Evolutionary conservation across 2,888 invertebrate genomes (phyloP).

Genomic region (Philopedon plagiatum): DNA sequence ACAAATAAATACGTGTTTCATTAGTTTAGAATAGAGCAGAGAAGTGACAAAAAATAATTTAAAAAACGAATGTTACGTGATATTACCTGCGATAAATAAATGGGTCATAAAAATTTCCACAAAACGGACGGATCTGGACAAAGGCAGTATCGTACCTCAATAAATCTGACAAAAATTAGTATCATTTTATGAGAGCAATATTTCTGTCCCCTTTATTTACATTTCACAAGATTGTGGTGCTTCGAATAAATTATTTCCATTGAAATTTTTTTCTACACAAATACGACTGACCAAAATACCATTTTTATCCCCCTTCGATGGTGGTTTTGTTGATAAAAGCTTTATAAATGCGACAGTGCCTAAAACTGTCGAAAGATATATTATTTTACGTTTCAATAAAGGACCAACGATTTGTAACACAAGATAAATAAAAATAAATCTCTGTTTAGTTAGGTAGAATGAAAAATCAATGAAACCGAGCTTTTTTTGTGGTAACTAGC

Average conservation of each 20-base stretch:
- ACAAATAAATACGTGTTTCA: no score
- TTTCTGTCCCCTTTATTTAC: neutral
- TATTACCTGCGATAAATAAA: no score
- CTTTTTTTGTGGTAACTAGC: neutral
- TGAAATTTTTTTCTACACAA: neutral
- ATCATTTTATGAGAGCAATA: neutral
- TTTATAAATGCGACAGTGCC: constrained; percentile 5
- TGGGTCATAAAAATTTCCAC: no score
- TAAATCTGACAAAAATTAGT: neutral
- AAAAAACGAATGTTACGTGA: no score
- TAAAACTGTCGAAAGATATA: neutral
- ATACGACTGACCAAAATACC: constrained; percentile 4
- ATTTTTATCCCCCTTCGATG: constrained; percentile 4
- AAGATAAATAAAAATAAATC: constrained; percentile 14
- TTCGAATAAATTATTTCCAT: neutral
- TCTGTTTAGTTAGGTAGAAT: neutral
- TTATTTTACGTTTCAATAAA: constrained; percentile 20
- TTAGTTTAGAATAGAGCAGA: no score
- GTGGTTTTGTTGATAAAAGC: constrained; percentile 21
- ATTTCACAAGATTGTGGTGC: neutral
- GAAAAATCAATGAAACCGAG: neutral
- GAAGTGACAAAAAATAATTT: no score
- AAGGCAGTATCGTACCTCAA: no score
- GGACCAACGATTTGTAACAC: constrained; percentile 10
- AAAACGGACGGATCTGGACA: no score